Evolutionary conservation across 2,888 invertebrate species (phyloP).

Genomic region (Apotomis betuletana): DNA sequence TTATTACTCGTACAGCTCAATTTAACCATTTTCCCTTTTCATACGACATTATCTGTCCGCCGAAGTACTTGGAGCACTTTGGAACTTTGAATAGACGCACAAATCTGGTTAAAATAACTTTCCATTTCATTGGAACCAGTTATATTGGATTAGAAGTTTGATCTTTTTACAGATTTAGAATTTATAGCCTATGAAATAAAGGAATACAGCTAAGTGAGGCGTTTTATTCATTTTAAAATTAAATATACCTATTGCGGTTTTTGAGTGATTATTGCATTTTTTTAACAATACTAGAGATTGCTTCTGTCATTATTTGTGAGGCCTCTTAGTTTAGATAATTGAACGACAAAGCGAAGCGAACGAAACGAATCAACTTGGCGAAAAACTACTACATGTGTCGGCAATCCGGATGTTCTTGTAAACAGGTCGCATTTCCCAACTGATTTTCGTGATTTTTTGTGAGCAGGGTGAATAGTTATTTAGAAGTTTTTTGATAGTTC

Average conservation of each 20-base stretch:
- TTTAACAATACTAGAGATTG: background rate
- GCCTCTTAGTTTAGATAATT: no score
- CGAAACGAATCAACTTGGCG: no score
- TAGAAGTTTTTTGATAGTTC: no score
- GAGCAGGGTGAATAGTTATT: no score
- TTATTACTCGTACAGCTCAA: constrained; percentile 9
- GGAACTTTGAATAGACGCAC: constrained; percentile 7
- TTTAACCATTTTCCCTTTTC: constrained; percentile 12
- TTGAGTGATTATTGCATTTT: background rate
- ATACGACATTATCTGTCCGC: constrained; percentile 17
- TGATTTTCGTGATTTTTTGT: no score
- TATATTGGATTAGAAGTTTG: background rate
- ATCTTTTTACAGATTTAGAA: background rate
- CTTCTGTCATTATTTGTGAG: no score
- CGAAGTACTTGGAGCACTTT: constrained; percentile 4
- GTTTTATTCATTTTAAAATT: background rate
- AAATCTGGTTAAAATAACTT: constrained; percentile 4
- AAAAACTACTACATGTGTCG: no score
- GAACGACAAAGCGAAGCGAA: no score
- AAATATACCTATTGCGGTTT: no score
- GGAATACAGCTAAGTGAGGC: background rate
- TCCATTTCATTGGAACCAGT: background rate
- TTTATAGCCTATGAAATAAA: background rate
- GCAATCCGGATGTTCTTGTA: no score
- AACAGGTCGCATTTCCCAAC: no score